Conservation (phyloP, 2,113 vertebrate species). For the Pelecanus crispus region DNA sequence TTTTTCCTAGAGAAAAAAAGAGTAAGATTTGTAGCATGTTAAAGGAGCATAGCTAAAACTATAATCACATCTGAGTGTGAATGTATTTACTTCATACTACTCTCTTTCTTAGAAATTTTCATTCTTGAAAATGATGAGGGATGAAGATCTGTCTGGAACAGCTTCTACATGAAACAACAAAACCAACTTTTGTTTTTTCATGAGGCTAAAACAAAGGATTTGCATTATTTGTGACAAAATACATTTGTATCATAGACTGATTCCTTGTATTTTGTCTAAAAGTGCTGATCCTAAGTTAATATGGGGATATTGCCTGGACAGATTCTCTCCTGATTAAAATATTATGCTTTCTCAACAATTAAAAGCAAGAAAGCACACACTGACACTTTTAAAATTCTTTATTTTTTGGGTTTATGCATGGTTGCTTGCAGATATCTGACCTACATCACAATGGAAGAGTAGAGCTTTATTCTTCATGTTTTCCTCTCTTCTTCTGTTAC, state of each 20-base stretch:
- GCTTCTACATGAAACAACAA: constrained; percentile 2
- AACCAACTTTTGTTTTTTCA: not conserved
- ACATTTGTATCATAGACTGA: not conserved
- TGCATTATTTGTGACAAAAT: constrained; percentile 51
- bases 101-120: not conserved
- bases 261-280: not conserved
- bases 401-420: not conserved
- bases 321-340: not conserved
- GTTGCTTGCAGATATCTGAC: not conserved
- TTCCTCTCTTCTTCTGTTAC: not conserved
- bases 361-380: not conserved
- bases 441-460: not conserved
- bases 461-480: not conserved
- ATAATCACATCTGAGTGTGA: not conserved
- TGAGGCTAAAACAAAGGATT: constrained; percentile 24
- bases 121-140: constrained; percentile 20
- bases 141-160: constrained; percentile 36
- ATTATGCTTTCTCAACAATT: not conserved
- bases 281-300: not conserved
- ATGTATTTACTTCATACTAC: constrained; percentile 2
- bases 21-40: not conserved
- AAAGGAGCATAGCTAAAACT: constrained; percentile 4
- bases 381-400: not conserved
- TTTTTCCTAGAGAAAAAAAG: not conserved
- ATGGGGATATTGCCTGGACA: constrained; percentile 33